A percentile compares a stretch with the other conserved stretches of the same genome.
These are phyloP conservation scores for Caranx ignobilis DNA, from an alignment of 2,113 vertebrate genomes.

Conservation along the genomic window DNA sequence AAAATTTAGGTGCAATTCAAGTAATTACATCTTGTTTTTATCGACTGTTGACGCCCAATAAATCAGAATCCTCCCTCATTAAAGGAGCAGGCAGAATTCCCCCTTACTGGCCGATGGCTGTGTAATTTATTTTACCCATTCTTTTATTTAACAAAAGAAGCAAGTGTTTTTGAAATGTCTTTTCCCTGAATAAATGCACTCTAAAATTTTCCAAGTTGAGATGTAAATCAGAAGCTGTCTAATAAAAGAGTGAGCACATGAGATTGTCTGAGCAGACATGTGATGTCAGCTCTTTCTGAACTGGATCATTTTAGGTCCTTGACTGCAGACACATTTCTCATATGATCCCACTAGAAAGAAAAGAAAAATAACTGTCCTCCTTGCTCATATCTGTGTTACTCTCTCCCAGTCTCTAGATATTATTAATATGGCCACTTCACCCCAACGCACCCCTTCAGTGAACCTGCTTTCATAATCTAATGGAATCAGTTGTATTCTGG, in stretches of 20 bases:
- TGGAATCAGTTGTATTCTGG: neutral
- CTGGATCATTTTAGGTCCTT: neutral
- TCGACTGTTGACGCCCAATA: neutral
- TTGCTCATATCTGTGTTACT: conserved; percentile 9
- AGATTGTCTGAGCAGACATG: neutral
- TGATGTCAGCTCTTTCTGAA: neutral
- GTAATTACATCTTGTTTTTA: neutral
- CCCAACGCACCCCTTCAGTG: neutral
- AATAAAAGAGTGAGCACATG: neutral
- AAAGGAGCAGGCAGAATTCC: neutral
- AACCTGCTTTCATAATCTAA: neutral
- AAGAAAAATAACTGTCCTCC: neutral
- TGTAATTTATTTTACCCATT: neutral
- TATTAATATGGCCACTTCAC: neutral
- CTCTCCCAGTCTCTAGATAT: neutral
- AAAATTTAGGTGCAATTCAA: neutral
- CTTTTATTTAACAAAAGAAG: neutral
- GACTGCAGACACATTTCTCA: neutral
- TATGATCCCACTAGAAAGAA: neutral
- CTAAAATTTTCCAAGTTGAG: neutral
- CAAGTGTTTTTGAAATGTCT: neutral
- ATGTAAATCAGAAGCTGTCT: neutral
- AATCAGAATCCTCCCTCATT: neutral
- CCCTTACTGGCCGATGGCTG: neutral
- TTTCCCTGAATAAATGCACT: neutral